Evolutionary conservation across 1,140 invertebrate genomes (phyloP), one percentile per base, ranked within the genome.

Genomic region (Lasioglossum baleicum): DNA sequence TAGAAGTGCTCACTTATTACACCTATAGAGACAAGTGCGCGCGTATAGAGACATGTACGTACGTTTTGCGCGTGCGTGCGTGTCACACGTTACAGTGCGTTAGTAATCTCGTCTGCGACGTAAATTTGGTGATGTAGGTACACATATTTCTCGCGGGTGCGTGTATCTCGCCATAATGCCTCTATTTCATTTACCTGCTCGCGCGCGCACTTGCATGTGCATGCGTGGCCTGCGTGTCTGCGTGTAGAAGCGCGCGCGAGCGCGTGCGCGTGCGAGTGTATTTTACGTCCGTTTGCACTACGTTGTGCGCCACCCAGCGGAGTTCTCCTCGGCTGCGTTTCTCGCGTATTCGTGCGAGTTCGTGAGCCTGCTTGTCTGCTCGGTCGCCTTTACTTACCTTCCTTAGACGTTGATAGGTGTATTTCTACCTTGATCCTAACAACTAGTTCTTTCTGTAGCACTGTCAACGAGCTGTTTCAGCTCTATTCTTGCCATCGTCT

Each of bases 241-340:
- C 35, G 35, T 35, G 35, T 5, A 35, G 35, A 35, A 48, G 8
- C 13, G 51, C 6, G 51, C 17, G 51, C 4, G 13, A 15, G 13
- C 17, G 51, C 51, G 51, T 15, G 51, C 13, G 51, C 51, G 51
- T 15, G 53, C 31, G 61, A n/a, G 40, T 42, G 69, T 80, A 73
- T 64, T 82, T 72, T 82, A 63, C 74, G 82, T 82, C 70, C 80
- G 80, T 66, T 84, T 81, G 74, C 82, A 83, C 71, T 81, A 76
- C 80, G 75, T 64, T 65, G 78, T 83, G 83, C 83, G 83, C 83
- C 82, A 85, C 75, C 83, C 74, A 81, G 82, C 82, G 82, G 83
- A 77, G 65, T 63, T 82, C 75, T 73, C 71, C 64, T 80, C 81
- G 60, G 69, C 70, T 78, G 77, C 48, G 82, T 83, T 85, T 85